Evolutionary conservation across 2,113 vertebrate species (phyloP).

Genomic region (Callocephalon fimbriatum): DNA sequence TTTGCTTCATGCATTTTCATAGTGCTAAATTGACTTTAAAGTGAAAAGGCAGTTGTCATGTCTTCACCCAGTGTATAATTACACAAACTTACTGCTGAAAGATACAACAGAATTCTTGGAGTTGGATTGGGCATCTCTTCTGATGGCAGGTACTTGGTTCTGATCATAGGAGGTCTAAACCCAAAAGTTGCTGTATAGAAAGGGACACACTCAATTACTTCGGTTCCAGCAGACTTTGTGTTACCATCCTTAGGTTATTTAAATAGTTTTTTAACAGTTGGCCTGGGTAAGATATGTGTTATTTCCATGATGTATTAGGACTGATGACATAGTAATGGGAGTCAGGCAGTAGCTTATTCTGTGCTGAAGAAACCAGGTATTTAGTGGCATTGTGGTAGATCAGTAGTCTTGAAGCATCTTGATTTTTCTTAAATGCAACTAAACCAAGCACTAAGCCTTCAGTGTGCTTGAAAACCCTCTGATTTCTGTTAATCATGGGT

Average conservation of each 20-base stretch:
- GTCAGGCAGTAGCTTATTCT: background rate
- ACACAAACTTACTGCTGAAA: background rate
- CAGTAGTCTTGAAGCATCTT: background rate
- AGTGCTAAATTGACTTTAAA: background rate
- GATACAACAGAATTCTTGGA: background rate
- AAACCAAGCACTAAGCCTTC: background rate
- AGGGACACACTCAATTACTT: background rate
- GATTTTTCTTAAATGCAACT: background rate
- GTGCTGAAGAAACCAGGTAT: background rate
- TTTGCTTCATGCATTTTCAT: constrained; percentile 12
- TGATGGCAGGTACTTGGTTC: background rate
- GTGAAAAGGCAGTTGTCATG: background rate
- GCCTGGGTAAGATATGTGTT: background rate
- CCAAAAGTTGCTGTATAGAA: background rate
- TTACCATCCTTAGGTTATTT: background rate
- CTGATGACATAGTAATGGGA: background rate
- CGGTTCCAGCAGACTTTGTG: background rate
- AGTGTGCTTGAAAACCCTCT: background rate
- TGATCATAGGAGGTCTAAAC: background rate
- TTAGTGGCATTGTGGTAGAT: background rate
- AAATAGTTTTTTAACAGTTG: too few species aligned
- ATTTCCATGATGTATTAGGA: background rate
- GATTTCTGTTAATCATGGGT: background rate
- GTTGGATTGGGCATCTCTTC: background rate
- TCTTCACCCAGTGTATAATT: background rate